Base-by-base conservation (phyloP, 1,140 invertebrate species). In the Amphibalanus amphitrite region DNA sequence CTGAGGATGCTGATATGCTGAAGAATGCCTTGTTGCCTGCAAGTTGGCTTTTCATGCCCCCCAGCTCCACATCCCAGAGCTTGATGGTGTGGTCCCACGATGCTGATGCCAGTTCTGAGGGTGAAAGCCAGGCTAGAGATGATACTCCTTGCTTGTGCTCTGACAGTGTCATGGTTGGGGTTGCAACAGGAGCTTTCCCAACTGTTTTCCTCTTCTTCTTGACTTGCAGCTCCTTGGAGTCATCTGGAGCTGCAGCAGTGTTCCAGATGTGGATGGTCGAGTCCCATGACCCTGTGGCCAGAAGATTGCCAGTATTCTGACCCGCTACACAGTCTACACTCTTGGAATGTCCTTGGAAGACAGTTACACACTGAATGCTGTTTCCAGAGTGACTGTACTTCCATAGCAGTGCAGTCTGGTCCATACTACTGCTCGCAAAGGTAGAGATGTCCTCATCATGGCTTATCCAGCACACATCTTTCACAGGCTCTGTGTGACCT, bases 51-150 rank as follows among this genome's bases (percentile, higher is more conserved):
- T 90, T 91, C 15, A 92, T 86, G 23, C 88, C 90, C 72, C 88
- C 89, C 38, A 91, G 79, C 80, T 94, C 88, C 29, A 91, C 83
- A 82, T 99, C 95, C 97, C 97, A 99, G 4, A 96, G 77, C 79
- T 91, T 89, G 17, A 99, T 82, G 0, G 94, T 93, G 77, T 98
- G 95, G 83, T 99, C 97, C 94, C 95, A 96, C 0, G 91, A 90
- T 74, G 86, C 85, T 0, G 93, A 93, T 23, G 91, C 84, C 1
- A 97, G 78, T 72, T 87, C 88, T 28, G n/a, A 4, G 4, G n/a
- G 65, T 20, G 26, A 28, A 3, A 67, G 23, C 65, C 65, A 67
- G 3, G 26, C 20, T 3, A 67, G 65, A 3, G 26, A 26, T 28
- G 65, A 67, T 25, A 67, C 65, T 1, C 65, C 65, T 28, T 67